Base-by-base conservation (phyloP, 2,797 vertebrate species). In the Gymnopithys bicolor region DNA sequence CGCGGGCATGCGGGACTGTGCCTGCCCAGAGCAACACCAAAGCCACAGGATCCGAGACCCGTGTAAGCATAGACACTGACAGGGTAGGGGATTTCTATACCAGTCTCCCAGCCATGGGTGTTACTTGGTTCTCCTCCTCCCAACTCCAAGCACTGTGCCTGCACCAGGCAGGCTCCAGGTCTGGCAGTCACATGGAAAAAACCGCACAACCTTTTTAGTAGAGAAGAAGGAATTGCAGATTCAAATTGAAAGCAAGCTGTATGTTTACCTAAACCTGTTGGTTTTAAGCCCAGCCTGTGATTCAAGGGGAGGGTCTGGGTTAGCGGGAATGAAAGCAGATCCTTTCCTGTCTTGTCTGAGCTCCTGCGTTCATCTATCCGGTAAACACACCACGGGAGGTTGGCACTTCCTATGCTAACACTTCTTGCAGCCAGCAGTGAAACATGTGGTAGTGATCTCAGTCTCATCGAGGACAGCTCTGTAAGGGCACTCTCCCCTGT, bases 291-390 rank as follows among this genome's bases (percentile, higher is more conserved):
- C 56, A 83, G 60, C 28, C 55, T 56, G 84, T 96, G 95, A 89
- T 95, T 80, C 93, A 91, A 80, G 53, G 91, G 94, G 68, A 92
- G 78, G 89, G 70, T 74, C 89, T 25, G 81, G 59, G 28, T 51
- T 79, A 70, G 45, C 4, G 1, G 84, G 84, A 89, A 60, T 81
- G 89, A 89, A 94, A 93, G 27, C 11, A 0, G 49, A 87, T 80
- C 32, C 45, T 68, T 95, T 92, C 75, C 94, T 46, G 71, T 91
- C 92, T 19, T 10, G 90, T 91, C 93, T 93, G 95, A 95, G 79
- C 70, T 78, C 77, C 76, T 32, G 70, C 43, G 37, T 3, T 91
- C 87, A 76, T 63, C 64, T 5, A 0, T 25, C 21, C 52, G 1
- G 75, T 32, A 84, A 94, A 88, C 39, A 60, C 11, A 0, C 87